phyloP scores from a whole-genome alignment of 2,888 invertebrate species.

The Elgonia sp. region DNA sequence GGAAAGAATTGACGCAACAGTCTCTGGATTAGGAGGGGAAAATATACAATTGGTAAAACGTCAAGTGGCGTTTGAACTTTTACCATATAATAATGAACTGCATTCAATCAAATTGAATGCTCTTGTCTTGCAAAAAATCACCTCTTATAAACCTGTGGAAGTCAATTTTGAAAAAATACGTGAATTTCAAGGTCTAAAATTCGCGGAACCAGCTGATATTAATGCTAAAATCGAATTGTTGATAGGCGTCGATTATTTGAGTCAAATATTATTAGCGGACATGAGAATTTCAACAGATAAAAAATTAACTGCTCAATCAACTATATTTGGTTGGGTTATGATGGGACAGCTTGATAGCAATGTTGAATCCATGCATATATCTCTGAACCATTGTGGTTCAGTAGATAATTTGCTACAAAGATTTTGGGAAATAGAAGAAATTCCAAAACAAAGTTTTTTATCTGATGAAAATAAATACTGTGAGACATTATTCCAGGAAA shows the following conservation, averaged over 20 bases:
- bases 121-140: not conserved
- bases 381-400: not conserved
- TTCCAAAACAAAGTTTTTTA: not conserved
- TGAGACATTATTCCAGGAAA: not conserved
- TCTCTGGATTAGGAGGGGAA: not conserved
- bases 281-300: not conserved
- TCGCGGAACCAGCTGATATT: not conserved
- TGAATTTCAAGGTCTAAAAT: not conserved
- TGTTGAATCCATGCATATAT: not conserved
- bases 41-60: not conserved
- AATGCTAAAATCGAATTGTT: not conserved
- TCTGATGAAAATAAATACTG: not conserved
- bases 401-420: not conserved
- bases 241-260: not conserved
- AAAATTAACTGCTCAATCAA: not conserved
- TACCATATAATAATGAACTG: not conserved
- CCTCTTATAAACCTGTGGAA: not conserved
- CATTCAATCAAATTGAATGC: not conserved
- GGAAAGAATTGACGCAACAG: not conserved
- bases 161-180: not conserved
- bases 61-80: not conserved
- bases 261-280: not conserved
- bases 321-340: not conserved
- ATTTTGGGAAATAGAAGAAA: slow-evolving; percentile 16
- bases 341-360: not conserved